These are phyloP conservation scores for Machimus atricapillus DNA, from an alignment of 2,888 invertebrate species.

Conservation along the genomic window DNA sequence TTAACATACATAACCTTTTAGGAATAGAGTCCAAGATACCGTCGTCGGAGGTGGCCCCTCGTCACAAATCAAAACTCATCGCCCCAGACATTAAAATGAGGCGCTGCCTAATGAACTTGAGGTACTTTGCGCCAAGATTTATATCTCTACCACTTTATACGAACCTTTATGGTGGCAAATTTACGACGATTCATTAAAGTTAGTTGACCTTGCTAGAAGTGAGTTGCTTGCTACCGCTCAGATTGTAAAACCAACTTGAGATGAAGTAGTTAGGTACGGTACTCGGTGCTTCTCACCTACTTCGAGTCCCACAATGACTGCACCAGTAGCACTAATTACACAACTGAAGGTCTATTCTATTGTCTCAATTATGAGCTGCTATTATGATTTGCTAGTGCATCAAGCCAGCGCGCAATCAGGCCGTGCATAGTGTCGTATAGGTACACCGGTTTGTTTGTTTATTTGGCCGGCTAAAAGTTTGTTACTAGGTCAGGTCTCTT, in stretches of 20 bases:
- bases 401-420: neutral
- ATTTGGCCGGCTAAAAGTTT: neutral
- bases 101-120: slow-evolving; percentile 5
- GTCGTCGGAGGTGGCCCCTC: neutral
- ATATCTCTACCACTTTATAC: neutral
- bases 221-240: neutral
- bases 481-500: neutral
- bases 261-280: slow-evolving; percentile 12
- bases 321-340: neutral
- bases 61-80: slow-evolving; percentile 14
- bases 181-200: slow-evolving; percentile 26
- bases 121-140: neutral
- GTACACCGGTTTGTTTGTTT: neutral
- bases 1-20: neutral
- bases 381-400: slow-evolving; percentile 4
- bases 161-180: slow-evolving; percentile 2
- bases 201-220: slow-evolving; percentile 24
- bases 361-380: slow-evolving; percentile 2
- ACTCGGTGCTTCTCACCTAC: slow-evolving; percentile 5
- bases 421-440: neutral
- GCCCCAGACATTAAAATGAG: slow-evolving; percentile 8
- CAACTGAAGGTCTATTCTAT: neutral
- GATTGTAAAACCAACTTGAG: neutral
- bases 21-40: neutral
- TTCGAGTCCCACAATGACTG: neutral